Conservation (phyloP, 2,888 invertebrate genomes). For the Cerceris ruficornis region DNA sequence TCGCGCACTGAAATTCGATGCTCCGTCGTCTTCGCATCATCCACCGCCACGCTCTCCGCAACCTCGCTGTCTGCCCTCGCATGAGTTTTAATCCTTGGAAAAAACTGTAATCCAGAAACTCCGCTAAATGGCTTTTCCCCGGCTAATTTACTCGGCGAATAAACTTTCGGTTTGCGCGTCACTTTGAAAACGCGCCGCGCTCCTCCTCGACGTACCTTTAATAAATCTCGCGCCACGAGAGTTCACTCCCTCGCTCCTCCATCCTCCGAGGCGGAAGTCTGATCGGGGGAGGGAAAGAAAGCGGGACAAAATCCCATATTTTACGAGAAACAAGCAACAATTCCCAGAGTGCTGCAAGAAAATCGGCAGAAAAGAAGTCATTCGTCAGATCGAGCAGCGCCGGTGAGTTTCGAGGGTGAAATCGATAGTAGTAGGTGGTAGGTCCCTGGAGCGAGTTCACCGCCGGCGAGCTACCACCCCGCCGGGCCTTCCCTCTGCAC, state of each 20-base stretch:
- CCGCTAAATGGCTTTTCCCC: no score
- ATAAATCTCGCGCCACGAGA: neutral
- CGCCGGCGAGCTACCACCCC: slow-evolving; percentile 19
- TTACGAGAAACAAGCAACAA: neutral
- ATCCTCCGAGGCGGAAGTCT: neutral
- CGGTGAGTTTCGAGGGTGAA: slow-evolving; percentile 40
- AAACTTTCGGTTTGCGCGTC: no score
- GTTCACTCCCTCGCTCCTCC: neutral
- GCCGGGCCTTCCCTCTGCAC: neutral
- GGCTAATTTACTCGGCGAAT: no score
- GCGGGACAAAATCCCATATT: neutral
- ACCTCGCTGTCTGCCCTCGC: no score
- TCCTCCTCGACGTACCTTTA: no score
- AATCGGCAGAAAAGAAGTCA: slow-evolving; percentile 30
- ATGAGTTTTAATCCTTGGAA: no score
- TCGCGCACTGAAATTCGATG: no score
- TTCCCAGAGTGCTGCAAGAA: slow-evolving; percentile 1
- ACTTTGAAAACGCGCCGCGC: no score
- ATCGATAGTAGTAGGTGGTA: slow-evolving; percentile 44
- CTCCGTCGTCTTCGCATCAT: no score
- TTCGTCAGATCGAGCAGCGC: slow-evolving; percentile 23
- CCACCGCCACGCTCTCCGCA: no score
- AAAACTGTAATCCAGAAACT: no score
- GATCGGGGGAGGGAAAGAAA: neutral
- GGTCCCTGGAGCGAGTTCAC: slow-evolving; percentile 35